Evolutionary conservation across 2,888 invertebrate species (phyloP).

Genomic region (Fissipunctia ypsillon): DNA sequence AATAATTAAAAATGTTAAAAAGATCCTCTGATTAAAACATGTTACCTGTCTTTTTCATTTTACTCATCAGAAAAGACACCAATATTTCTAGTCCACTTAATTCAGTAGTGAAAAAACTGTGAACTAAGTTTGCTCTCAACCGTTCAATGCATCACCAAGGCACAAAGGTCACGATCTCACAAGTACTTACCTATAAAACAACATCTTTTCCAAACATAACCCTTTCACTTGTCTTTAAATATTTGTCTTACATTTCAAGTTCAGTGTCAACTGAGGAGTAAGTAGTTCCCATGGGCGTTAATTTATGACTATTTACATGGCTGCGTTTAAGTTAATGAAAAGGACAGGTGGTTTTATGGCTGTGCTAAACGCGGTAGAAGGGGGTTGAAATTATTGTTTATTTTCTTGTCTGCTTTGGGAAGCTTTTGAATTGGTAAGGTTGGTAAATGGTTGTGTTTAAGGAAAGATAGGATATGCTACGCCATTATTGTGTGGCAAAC

Average conservation of each 20-base stretch:
- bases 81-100: not conserved
- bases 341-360: conserved; percentile 53
- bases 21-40: too few species aligned
- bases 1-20: too few species aligned
- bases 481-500: not conserved
- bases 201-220: conserved; percentile 44
- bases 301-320: conserved; percentile 59
- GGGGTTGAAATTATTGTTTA: conserved; percentile 13
- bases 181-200: conserved; percentile 34
- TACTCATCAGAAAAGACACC: not conserved
- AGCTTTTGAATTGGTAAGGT: conserved; percentile 19
- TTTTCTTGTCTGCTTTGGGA: conserved; percentile 11
- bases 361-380: conserved; percentile 22
- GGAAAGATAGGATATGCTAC: not conserved
- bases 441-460: not conserved
- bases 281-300: conserved; percentile 54
- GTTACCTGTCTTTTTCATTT: too few species aligned
- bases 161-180: conserved; percentile 43
- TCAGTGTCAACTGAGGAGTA: conserved; percentile 61
- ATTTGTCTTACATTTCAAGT: conserved; percentile 66
- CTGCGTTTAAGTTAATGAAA: conserved; percentile 43
- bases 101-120: not conserved
- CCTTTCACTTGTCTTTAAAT: conserved; percentile 56
- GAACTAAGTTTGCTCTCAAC: not conserved
- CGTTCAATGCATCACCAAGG: conserved; percentile 3